These are phyloP conservation scores for Serrognathus titanus DNA, from an alignment of 2,888 invertebrate genomes.

Conservation along the genomic window DNA sequence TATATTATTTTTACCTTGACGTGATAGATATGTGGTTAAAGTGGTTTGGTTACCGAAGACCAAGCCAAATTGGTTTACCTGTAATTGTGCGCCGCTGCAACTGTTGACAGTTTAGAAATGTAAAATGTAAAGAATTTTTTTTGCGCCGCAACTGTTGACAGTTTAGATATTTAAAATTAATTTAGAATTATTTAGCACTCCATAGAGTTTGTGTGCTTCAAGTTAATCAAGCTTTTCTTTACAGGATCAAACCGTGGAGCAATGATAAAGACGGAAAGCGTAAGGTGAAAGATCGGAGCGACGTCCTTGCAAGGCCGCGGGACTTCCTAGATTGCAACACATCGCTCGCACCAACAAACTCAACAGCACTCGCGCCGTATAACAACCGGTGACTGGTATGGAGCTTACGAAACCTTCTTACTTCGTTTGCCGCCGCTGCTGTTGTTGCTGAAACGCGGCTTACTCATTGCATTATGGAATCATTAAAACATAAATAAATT, in stretches of 20 bases:
- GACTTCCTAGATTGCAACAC: constrained; percentile 46
- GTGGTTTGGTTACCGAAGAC: too few relatives aligned
- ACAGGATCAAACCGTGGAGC: background rate
- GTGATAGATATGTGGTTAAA: too few relatives aligned
- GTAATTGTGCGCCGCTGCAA: too few relatives aligned
- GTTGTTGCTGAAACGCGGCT: constrained; percentile 5
- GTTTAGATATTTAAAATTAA: too few relatives aligned
- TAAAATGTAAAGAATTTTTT: too few relatives aligned
- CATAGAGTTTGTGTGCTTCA: too few relatives aligned
- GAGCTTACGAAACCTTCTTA: constrained; percentile 5
- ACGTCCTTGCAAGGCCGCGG: constrained; percentile 47
- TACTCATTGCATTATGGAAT: constrained; percentile 5
- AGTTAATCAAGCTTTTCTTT: background rate
- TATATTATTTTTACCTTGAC: too few relatives aligned
- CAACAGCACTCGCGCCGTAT: constrained; percentile 2
- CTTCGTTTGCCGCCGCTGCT: constrained; percentile 4
- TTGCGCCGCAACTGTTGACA: too few relatives aligned
- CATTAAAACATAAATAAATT: constrained; percentile 5
- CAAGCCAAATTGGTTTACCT: too few relatives aligned
- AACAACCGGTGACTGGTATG: constrained; percentile 11
- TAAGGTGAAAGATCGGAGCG: constrained; percentile 40
- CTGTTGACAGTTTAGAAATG: too few relatives aligned
- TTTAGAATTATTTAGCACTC: too few relatives aligned
- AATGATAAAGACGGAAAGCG: constrained; percentile 7
- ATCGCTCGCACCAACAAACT: constrained; percentile 19